Evolutionary conservation across 1,140 invertebrate species (phyloP), one percentile per base, ranked within the genome.

Genomic region (Cherax quadricarinatus): DNA sequence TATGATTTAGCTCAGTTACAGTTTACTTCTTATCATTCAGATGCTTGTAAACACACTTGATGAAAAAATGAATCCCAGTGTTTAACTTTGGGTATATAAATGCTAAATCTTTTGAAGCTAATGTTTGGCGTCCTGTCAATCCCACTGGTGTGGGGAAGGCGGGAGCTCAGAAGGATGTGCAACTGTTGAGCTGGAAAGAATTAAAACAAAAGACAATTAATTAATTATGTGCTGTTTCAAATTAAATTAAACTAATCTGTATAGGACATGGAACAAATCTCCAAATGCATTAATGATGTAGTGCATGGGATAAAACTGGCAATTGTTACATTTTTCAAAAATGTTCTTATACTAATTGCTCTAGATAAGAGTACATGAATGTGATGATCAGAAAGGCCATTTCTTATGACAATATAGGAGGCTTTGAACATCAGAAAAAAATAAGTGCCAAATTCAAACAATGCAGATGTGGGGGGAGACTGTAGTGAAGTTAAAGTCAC

Each of bases 71-170:
- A 75, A 6, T 75, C 70, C 70, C 70, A 75, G n/a, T 24, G 24
- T 75, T 75, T n/a, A 75, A 30, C 1, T 7, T 21, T n/a, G 70
- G 70, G 70, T 30, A 10, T n/a, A 75, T 75, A 3, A 75, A 21
- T 75, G 24, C 70, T 75, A 53, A 81, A 51, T 70, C 79, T 51
- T 81, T 82, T 30, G 79, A 73, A 51, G 78, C 91, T 92, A 92
- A 80, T 84, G 91, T 75, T 92, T 92, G 85, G 91, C 91, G 86
- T 92, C 91, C 86, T 92, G 93, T 94, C 92, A 94, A 94, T 99
- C 98, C 99, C 98, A 99, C 95, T 99, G 97, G 95, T 99, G 98
- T 91, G 98, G 98, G 94, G 98, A 99, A 49, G 98, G 98, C 94
- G 98, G 99, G 95, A 99, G 96, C 96, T 99, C 98, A 88, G 98